Conservation (phyloP, 2,113 vertebrate species). For the Bubo blakistoni region DNA sequence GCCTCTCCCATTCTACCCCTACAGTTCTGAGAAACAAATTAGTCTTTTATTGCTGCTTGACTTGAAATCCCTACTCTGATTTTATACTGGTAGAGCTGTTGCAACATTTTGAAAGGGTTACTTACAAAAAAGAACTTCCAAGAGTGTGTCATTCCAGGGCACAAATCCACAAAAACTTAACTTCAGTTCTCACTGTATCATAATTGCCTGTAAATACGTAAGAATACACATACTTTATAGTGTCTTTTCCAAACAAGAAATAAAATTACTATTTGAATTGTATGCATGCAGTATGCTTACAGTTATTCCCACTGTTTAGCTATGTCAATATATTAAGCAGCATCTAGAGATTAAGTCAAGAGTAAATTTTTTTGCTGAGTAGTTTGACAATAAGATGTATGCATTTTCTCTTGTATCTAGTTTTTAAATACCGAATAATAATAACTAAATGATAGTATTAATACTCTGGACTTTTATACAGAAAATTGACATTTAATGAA, state of each 20-base stretch:
- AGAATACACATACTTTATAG: background rate
- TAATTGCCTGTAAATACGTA: background rate
- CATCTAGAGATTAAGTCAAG: conserved; percentile 37
- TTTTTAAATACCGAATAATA: background rate
- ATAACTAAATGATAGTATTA: background rate
- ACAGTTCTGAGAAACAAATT: background rate
- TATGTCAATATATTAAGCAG: conserved; percentile 25
- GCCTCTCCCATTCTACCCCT: background rate
- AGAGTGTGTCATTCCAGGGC: background rate
- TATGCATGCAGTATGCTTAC: background rate
- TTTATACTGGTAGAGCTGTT: background rate
- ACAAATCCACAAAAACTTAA: background rate
- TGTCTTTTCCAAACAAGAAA: background rate
- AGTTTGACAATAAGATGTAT: conserved; percentile 1
- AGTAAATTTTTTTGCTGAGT: conserved; percentile 23
- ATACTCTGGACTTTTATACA: background rate
- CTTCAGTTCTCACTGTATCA: background rate
- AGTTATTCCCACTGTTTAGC: conserved; percentile 19
- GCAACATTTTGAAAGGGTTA: background rate
- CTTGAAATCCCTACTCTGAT: background rate
- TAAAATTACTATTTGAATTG: background rate
- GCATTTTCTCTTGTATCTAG: background rate
- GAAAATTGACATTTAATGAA: background rate
- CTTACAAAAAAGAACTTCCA: background rate
- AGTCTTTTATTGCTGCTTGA: background rate